Conservation (phyloP, 2,113 vertebrate species). For the Dicaeum eximium region DNA sequence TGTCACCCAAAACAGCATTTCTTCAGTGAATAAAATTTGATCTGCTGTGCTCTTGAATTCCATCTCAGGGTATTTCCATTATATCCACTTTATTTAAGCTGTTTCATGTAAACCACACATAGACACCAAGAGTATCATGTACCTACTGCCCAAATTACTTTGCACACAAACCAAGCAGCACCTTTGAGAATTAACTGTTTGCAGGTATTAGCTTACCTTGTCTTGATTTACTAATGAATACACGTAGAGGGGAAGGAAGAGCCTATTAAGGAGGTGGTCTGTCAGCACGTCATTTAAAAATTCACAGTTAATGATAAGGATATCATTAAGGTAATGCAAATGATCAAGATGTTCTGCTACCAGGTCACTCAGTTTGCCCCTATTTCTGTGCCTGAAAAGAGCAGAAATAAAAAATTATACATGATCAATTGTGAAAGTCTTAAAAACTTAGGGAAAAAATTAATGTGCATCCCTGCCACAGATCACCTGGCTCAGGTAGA, state of each 20-base stretch:
- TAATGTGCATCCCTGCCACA: not conserved
- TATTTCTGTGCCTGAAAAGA: constrained; percentile 87
- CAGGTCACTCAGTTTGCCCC: constrained; percentile 93
- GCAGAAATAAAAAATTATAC: not conserved
- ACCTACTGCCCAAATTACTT: not conserved
- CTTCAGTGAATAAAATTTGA: not conserved
- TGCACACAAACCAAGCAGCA: not conserved
- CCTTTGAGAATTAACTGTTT: not conserved
- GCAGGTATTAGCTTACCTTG: constrained; percentile 67
- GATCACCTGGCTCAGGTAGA: not conserved
- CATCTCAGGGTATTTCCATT: not conserved
- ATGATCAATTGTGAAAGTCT: not conserved
- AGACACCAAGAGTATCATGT: accelerated
- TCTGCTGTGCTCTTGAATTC: not conserved
- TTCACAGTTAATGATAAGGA: constrained; percentile 97
- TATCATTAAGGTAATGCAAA: constrained; percentile 97
- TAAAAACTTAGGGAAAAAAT: not conserved
- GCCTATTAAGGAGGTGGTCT: constrained; percentile 94
- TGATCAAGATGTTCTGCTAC: constrained; percentile 98
- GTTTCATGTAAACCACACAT: not conserved
- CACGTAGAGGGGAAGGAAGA: constrained; percentile 95
- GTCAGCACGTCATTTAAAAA: constrained; percentile 98
- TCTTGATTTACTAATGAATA: constrained; percentile 90
- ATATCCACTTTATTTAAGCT: not conserved
- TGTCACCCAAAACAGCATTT: not conserved